A percentile compares a stretch with the other conserved stretches of the same genome.
phyloP scores from a whole-genome alignment of 2,888 invertebrate genomes.

The Palloptera scutellata region DNA sequence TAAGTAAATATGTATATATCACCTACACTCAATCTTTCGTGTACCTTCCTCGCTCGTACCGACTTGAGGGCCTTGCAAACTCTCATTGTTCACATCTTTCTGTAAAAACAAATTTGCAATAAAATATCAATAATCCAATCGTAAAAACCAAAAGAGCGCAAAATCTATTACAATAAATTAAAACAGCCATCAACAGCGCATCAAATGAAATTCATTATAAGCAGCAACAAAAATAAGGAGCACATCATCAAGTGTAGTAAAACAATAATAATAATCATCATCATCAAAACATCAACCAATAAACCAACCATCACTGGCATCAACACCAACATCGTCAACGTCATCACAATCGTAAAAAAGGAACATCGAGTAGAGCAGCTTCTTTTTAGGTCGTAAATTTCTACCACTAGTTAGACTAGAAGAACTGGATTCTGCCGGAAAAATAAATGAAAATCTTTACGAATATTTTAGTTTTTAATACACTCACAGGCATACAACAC shows the following conservation, averaged over 20 bases:
- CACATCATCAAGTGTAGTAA: too few species aligned
- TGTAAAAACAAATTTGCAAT: background rate
- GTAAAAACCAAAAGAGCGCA: slow-evolving; percentile 16
- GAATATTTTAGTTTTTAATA: slow-evolving; percentile 34
- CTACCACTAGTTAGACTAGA: background rate
- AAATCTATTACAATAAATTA: slow-evolving; percentile 31
- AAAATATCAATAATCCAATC: slow-evolving; percentile 29
- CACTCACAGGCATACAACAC: slow-evolving; percentile 31
- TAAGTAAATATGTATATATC: background rate
- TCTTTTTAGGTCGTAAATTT: slow-evolving; percentile 24
- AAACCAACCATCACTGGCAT: slow-evolving; percentile 35
- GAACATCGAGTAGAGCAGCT: slow-evolving; percentile 15
- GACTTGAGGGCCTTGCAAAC: background rate
- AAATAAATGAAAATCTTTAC: slow-evolving; percentile 43
- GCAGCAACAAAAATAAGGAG: too few species aligned
- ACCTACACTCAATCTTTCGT: background rate
- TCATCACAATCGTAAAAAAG: slow-evolving; percentile 43
- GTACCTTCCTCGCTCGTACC: background rate
- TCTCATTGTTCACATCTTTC: too few species aligned
- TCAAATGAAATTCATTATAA: too few species aligned
- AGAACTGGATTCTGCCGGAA: slow-evolving; percentile 21
- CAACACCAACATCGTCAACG: slow-evolving; percentile 34
- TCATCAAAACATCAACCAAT: slow-evolving; percentile 8
- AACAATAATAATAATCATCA: too few species aligned
- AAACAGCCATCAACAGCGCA: slow-evolving; percentile 20